Evolutionary conservation across 2,888 invertebrate species (phyloP), one percentile per base, ranked within the genome.

Genomic region (Brenthis ino): DNA sequence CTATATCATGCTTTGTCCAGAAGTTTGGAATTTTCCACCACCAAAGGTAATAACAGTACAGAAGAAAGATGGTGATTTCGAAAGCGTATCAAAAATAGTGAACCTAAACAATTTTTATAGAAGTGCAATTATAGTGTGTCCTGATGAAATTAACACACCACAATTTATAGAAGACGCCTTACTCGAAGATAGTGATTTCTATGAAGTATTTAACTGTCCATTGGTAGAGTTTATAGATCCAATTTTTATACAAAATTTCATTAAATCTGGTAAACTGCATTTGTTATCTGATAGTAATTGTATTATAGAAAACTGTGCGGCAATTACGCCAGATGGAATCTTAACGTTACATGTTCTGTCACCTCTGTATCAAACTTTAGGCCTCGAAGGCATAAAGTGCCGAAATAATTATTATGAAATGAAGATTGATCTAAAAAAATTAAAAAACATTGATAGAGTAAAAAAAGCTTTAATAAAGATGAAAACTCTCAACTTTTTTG

Each of bases 311-410:
- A 91, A 91, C 71, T 87, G 89, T 72, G 83, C 79, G 2, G 85
- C 87, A 33, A 77, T 93, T 55, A 88, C 88, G 1, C 87, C 91
- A n/a, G 83, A 89, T 6, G 91, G 91, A 6, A 66, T 79, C 8
- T 75, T 93, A 8, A 85, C 83, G 3, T 60, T 93, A 3, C 86
- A 92, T 73, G 66, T 90, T 48, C 66, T 82, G 57, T 85, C 89
- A 11, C 82, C 78, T 68, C 75, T 84, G n/a, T 91, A 80, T 68
- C 91, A 92, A 83, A 87, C 85, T n/a, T 73, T 91, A 65, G 92
- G 93, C 8, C 76, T 91, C 12, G 88, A 92, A 81, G 92, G 92
- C 1, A 80, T 64, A 2, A 89, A 89, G 71, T 72, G 85, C 8
- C 85, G 85, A 13, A 79, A 86, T 48, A 79, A 83, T 55, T 92